A percentile compares a stretch with the other conserved stretches of the same genome.
Conservation (phyloP, 2,888 invertebrate species). For the Drosophila austrosaltans region DNA sequence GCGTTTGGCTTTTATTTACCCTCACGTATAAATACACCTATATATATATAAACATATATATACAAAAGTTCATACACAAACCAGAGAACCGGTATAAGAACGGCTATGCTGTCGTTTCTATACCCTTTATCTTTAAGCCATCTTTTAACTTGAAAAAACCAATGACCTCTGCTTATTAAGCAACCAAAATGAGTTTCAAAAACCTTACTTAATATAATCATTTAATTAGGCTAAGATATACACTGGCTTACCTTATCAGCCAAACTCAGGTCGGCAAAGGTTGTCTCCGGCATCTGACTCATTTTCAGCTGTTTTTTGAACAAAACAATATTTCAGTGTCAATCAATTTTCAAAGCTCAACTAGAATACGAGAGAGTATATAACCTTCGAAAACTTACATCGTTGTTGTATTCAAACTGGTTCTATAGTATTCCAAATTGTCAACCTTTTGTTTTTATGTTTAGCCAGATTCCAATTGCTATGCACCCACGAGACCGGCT, state of each 20-base stretch:
- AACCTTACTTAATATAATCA: background rate
- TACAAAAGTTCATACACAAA: background rate
- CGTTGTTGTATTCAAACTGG: constrained; percentile 56
- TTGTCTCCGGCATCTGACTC: constrained; percentile 80
- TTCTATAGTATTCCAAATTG: constrained; percentile 45
- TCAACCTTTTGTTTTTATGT: constrained; percentile 45
- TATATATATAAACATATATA: constrained; percentile 14
- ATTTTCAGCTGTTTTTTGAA: constrained; percentile 41
- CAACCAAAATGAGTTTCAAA: no score
- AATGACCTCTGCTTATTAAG: no score
- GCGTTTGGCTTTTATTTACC: constrained; percentile 14
- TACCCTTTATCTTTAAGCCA: background rate
- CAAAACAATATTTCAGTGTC: constrained; percentile 17
- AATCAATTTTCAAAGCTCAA: constrained; percentile 31
- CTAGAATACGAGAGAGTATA: constrained; percentile 27
- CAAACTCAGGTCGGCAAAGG: constrained; percentile 77
- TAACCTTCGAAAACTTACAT: constrained; percentile 70
- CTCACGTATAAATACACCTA: constrained; percentile 11
- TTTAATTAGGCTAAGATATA: background rate
- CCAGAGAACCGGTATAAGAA: background rate
- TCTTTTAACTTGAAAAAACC: background rate
- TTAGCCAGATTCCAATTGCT: constrained; percentile 23
- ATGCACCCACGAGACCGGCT: constrained; percentile 58
- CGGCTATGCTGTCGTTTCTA: background rate
- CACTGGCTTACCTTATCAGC: constrained; percentile 74